These are phyloP conservation scores for Prostheceraeus crozeri DNA, from an alignment of 2,888 invertebrate species.

Conservation along the genomic window DNA sequence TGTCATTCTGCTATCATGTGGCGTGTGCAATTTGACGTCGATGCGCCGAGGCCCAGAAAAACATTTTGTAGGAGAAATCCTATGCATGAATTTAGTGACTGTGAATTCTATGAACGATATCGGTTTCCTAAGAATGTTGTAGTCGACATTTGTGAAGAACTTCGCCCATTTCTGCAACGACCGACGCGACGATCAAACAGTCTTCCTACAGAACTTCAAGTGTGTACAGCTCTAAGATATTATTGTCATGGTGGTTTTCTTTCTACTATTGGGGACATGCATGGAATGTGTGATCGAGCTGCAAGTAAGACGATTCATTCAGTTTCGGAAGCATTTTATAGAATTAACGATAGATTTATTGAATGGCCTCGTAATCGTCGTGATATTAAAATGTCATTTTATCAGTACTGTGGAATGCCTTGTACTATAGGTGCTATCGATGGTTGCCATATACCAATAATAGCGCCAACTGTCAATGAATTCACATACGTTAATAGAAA, in stretches of 20 bases:
- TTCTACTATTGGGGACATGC: background rate
- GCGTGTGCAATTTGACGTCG: no score
- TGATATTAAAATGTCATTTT: background rate
- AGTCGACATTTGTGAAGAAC: no score
- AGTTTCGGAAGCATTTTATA: background rate
- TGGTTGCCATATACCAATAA: background rate
- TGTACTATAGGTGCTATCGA: background rate
- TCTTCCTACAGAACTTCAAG: background rate
- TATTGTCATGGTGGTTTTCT: constrained; percentile 17
- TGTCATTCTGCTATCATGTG: no score
- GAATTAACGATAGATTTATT: constrained; percentile 1
- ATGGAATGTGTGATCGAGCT: constrained; percentile 9
- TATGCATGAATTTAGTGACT: no score
- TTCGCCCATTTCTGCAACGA: no score
- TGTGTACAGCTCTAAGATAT: constrained; percentile 18
- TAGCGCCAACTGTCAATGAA: constrained; percentile 35
- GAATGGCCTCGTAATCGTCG: background rate
- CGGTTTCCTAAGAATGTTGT: no score
- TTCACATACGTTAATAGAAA: constrained; percentile 41
- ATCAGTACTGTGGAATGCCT: constrained; percentile 17
- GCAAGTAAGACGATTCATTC: constrained; percentile 5
- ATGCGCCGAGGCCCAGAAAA: no score
- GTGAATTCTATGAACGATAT: no score
- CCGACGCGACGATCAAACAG: no score
- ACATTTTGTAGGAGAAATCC: no score